Evolutionary conservation across 2,888 invertebrate species (phyloP), one percentile per base, ranked within the genome.

Genomic region (Ophion ventricosus): DNA sequence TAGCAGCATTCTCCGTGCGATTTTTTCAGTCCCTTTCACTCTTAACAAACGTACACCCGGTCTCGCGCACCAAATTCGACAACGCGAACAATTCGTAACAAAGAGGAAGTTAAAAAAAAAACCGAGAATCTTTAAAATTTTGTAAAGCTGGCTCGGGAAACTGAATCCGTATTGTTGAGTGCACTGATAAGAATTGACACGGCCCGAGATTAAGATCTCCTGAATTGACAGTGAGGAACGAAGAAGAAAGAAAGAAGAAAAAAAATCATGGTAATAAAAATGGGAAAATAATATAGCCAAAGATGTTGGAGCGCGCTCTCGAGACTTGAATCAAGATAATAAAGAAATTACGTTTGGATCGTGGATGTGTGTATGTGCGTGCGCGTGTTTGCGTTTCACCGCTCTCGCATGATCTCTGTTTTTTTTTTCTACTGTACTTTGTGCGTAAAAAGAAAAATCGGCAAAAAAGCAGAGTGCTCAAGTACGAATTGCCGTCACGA

Each of bases 201-300:
- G 25, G 3, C 14, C 17, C 14, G 49, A 49, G 14, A 49, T 49
- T 49, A 2, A 49, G 14, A 49, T 17, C 49, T 17, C 17, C 43
- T 66, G 2, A 20, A 20, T 66, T 20, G n/a, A 43, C 23, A 29
- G n/a, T 54, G 20, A 43, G 7, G n/a, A n/a, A 11, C 23, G 61
- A 61, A 10, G 4, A 17, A 56, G 7, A 29, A 63, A 26, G 26
- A 54, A n/a, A 74, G 26, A 66, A 63, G 61, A 54, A 40, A 40
- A 72, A 40, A 66, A 81, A 82, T 73, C 26, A 80, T 82, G 84
- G 86, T 82, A 85, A 85, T 83, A 86, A 86, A 25, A 35, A 54
- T 40, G 56, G 49, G 70, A 49, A 54, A 70, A 82, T 69, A 64
- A 75, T 66, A 40, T 66, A 84, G 84, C 81, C 84, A 84, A 84